These are phyloP conservation scores for Eristalis arbustorum DNA, from an alignment of 2,888 invertebrate genomes.

Conservation along the genomic window DNA sequence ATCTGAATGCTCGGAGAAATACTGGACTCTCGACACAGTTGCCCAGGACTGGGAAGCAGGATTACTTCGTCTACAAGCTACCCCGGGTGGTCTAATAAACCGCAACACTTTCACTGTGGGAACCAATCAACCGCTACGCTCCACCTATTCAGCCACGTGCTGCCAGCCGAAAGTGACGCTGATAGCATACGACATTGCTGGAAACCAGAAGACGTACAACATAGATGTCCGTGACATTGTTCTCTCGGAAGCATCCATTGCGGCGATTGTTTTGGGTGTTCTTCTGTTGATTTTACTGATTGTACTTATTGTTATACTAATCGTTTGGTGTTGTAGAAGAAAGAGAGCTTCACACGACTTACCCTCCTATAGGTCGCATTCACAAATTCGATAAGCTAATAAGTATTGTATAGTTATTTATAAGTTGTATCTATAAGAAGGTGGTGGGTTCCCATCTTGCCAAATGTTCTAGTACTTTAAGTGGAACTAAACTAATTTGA, in stretches of 20 bases:
- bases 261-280: constrained; percentile 86
- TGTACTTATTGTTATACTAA: constrained; percentile 82
- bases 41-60: constrained; percentile 86
- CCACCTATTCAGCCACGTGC: constrained; percentile 87
- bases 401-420: neutral
- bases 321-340: constrained; percentile 84
- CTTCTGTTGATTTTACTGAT: constrained; percentile 84
- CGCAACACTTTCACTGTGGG: constrained; percentile 85
- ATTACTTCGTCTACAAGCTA: constrained; percentile 83
- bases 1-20: constrained; percentile 83
- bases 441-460: neutral
- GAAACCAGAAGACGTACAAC: constrained; percentile 84
- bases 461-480: constrained; percentile 17
- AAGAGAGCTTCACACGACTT: constrained; percentile 83
- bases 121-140: constrained; percentile 84
- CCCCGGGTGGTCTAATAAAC: constrained; percentile 84
- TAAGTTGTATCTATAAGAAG: neutral
- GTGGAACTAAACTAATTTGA: neutral
- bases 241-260: constrained; percentile 82
- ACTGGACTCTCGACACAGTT: constrained; percentile 86
- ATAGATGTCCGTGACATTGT: constrained; percentile 83
- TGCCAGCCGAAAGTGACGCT: constrained; percentile 86
- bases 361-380: constrained; percentile 82
- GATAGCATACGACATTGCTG: constrained; percentile 85
- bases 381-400: constrained; percentile 64